Base-by-base conservation (phyloP, 2,113 vertebrate species). In the Anarhynchus alexandrinus region DNA sequence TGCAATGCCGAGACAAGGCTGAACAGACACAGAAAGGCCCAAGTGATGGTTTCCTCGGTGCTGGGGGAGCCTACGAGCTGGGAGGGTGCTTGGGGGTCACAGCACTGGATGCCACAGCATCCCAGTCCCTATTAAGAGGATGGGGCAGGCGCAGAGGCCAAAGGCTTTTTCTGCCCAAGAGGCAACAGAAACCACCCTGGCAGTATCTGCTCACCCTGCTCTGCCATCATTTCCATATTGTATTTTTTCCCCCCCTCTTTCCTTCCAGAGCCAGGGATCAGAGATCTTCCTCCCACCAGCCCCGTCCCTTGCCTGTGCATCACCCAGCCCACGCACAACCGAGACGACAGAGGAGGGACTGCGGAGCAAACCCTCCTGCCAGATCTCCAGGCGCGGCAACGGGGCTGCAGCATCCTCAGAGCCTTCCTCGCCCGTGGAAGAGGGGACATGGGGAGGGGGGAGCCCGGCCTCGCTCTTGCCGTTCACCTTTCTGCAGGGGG, bases 381-480 rank as follows among this genome's bases (percentile, higher is more conserved):
- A 55, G 49, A 34, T 15, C 52, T 81, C 32, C 3, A 8, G 79
- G 52, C 73, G 32, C 4, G 20, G 61, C 30, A 83, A 21, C 64
- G 12, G 32, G 64, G 47, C 58, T 92, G 40, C 27, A 6, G 49
- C 61, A 18, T 32, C 43, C 67, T 43, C 61, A 19, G 69, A 76
- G 40, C 58, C 52, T 29, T 81, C 47, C 64, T 67, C 12, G 0
- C 0, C 0, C 21, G 7, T 1, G 45, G 64, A 57, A 45, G 25
- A 77, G 10, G 81, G 32, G 29, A 5, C 5, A 4, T 0, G 0
- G 40, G 40, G 57, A 65, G 18, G 62, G 64, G 57, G 72, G 36
- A 83, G 40, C 27, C 34, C 52, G 71, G 61, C 59, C 77, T 55
- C 8, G 21, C 51, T 71, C 51, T 57, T 14, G 27, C 32, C 4